Evolutionary conservation across 2,113 vertebrate species (phyloP), one percentile per base, ranked within the genome.

Genomic region (Rhinoptilus africanus): DNA sequence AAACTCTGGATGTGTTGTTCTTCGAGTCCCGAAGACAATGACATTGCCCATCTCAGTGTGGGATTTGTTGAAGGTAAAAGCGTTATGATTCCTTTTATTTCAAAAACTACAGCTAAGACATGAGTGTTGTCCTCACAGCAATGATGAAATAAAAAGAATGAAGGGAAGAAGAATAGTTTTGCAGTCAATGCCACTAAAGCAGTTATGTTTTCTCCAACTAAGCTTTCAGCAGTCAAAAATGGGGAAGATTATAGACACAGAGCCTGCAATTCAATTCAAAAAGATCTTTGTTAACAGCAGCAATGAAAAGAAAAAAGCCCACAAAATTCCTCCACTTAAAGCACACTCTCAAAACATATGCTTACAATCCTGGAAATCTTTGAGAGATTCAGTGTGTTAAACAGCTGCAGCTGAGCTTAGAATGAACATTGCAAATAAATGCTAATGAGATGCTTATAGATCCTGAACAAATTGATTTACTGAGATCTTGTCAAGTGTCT

Each of bases 381-480:
- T n/a, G 84, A 32, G 91, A 94, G 84, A 91, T 75, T 94, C 84
- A 80, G 85, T 4, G 41, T 35, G 82, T 68, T 88, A 72, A 96
- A 93, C 88, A 95, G 95, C 91, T 96, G 96, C 96, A 96, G 94
- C 93, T 75, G 76, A 89, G 95, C 83, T 93, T 76, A 72, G 59
- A 95, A 54, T 79, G 92, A 96, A 63, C 86, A 69, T 3, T 62
- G 92, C 91, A 96, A 96, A 94, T 87, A 94, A 97, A 97, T 93
- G 89, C 88, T 94, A 96, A 97, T 95, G 91, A 96, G 94, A 94
- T 96, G 94, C 95, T 96, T 93, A 86, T 81, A 96, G 93, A 97
- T 96, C 87, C 89, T 94, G 92, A 96, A 96, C 94, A 96, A 97
- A 96, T 94, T 95, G 96, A 97, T 94, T 96, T 95, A 93, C 88